Evolutionary conservation across 2,888 invertebrate genomes (phyloP).

Genomic region (Eledona agricola): DNA sequence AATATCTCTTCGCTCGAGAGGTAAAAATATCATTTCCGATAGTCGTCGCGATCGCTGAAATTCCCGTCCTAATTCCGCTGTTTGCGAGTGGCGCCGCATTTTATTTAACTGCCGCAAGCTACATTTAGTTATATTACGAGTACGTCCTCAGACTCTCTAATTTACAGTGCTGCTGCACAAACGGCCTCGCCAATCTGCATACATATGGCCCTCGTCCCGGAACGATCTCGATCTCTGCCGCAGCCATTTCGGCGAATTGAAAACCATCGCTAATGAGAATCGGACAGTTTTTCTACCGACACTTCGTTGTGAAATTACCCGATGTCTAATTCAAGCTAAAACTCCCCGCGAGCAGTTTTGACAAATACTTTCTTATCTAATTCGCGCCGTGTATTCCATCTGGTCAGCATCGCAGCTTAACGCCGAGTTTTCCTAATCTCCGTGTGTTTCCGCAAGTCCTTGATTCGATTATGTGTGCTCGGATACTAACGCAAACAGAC

Average conservation of each 20-base stretch:
- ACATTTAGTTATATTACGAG: slow-evolving; percentile 32
- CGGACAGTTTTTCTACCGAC: slow-evolving; percentile 41
- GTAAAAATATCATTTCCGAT: slow-evolving; percentile 4
- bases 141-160: slow-evolving; percentile 26
- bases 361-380: too few species aligned
- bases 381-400: too few species aligned
- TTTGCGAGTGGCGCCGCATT: slow-evolving; percentile 7
- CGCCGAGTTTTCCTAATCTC: too few species aligned
- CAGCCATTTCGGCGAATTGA: slow-evolving; percentile 44
- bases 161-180: slow-evolving; percentile 29
- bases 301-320: slow-evolving; percentile 23
- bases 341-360: slow-evolving; percentile 22
- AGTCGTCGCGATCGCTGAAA: too few species aligned
- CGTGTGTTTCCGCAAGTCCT: too few species aligned
- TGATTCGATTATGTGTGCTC: too few species aligned
- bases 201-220: slow-evolving; percentile 22
- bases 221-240: slow-evolving; percentile 12
- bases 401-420: too few species aligned
- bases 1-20: slow-evolving; percentile 2
- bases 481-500: too few species aligned
- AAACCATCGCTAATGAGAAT: slow-evolving; percentile 47
- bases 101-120: slow-evolving; percentile 28
- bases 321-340: slow-evolving; percentile 25
- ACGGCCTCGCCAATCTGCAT: slow-evolving; percentile 33
- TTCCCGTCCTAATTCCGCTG: slow-evolving; percentile 8